Conservation (phyloP, 2,888 invertebrate species). For the Drosophila phalerata region DNA sequence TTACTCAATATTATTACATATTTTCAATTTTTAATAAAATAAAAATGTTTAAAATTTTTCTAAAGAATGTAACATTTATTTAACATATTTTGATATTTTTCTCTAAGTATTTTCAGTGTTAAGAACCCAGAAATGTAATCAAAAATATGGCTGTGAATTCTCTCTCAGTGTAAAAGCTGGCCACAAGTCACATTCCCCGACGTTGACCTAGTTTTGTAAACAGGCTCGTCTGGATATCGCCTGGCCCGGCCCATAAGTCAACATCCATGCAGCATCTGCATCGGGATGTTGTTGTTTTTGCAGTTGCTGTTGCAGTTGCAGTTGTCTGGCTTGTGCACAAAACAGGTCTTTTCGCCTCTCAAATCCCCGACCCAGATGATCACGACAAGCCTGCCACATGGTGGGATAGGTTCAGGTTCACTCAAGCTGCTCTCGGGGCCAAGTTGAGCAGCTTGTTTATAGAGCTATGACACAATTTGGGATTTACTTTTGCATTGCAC, state of each 20-base stretch:
- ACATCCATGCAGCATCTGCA: conserved; percentile 54
- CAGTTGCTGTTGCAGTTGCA: conserved; percentile 21
- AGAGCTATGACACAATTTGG: conserved; percentile 77
- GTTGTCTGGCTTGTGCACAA: conserved; percentile 37
- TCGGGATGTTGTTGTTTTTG: conserved; percentile 34
- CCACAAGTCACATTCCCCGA: conserved; percentile 72
- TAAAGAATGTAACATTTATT: too few relatives aligned
- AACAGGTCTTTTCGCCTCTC: conserved; percentile 59
- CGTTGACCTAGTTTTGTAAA: conserved; percentile 68
- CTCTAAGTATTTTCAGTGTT: too few relatives aligned
- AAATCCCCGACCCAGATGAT: conserved; percentile 26
- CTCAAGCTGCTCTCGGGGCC: conserved; percentile 33
- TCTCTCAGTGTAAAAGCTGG: conserved; percentile 26
- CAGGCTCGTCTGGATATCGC: conserved; percentile 70
- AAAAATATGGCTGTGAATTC: background rate
- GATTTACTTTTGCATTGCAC: conserved; percentile 38
- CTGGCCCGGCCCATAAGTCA: conserved; percentile 66
- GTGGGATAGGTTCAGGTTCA: conserved; percentile 80
- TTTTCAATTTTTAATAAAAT: too few relatives aligned
- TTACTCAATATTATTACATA: too few relatives aligned
- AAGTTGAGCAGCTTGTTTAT: conserved; percentile 65
- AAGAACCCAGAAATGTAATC: too few relatives aligned
- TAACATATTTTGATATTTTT: too few relatives aligned
- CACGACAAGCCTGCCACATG: conserved; percentile 32
- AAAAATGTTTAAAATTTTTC: too few relatives aligned